Percentiles rank a stretch among this genome's conserved stretches.
These are phyloP conservation scores for Hirundo rustica DNA, from an alignment of 2,797 vertebrate genomes.

Conservation along the genomic window DNA sequence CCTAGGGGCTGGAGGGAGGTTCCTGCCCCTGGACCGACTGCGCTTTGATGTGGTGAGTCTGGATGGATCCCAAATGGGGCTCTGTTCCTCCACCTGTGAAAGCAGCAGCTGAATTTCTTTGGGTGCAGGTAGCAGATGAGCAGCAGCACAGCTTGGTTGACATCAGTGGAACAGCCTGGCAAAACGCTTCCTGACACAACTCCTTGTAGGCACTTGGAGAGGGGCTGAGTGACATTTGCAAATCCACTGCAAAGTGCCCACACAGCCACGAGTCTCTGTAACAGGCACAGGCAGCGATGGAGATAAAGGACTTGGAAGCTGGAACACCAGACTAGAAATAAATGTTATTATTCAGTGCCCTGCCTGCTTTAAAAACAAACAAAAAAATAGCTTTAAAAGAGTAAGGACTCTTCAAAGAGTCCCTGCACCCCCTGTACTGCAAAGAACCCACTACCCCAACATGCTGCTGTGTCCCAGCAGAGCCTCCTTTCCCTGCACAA, in stretches of 20 bases:
- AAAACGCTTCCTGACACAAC: not conserved
- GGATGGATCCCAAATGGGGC: not conserved
- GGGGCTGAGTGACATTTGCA: not conserved
- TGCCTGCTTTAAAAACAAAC: not conserved
- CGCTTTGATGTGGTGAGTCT: slow-evolving; percentile 83
- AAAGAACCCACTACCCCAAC: not conserved
- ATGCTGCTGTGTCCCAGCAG: not conserved
- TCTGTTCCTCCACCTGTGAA: not conserved
- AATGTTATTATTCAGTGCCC: not conserved
- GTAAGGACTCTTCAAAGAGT: not conserved
- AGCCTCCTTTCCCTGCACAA: not conserved
- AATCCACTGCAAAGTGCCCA: not conserved
- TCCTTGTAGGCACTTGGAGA: not conserved
- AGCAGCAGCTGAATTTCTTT: not conserved
- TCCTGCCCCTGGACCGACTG: slow-evolving; percentile 71
- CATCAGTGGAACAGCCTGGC: not conserved
- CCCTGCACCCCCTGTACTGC: not conserved
- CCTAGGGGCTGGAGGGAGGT: slow-evolving; percentile 61
- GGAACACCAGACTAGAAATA: not conserved
- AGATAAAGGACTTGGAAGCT: not conserved
- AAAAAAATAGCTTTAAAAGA: not conserved
- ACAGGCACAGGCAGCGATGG: not conserved
- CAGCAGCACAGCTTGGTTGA: not conserved
- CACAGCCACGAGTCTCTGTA: not conserved
- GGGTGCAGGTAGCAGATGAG: not conserved